Evolutionary conservation across 2,113 vertebrate genomes (phyloP).

Genomic region (Phalacrocorax brasilianus): DNA sequence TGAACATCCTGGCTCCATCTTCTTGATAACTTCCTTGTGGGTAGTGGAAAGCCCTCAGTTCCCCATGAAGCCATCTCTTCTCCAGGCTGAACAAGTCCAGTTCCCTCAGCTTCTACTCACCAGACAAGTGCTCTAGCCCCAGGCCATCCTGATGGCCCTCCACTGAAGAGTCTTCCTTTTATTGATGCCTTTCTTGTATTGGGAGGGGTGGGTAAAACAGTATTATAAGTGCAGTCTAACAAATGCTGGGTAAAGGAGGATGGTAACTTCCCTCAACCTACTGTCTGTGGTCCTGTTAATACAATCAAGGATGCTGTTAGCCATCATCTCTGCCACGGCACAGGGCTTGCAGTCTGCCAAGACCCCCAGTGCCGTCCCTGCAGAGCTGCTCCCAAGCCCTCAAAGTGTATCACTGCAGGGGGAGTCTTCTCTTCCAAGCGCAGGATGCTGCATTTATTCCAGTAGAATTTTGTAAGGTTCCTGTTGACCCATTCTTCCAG

Average conservation of each 20-base stretch:
- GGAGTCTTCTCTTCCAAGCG: neutral
- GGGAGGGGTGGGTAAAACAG: neutral
- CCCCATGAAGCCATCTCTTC: neutral
- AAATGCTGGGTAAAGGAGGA: neutral
- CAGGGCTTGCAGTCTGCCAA: neutral
- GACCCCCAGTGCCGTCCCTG: neutral
- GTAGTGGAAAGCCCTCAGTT: neutral
- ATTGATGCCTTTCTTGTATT: neutral
- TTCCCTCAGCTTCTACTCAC: neutral
- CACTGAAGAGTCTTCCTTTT: neutral
- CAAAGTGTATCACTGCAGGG: neutral
- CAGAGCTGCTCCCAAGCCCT: neutral
- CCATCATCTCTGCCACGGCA: neutral
- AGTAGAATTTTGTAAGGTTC: neutral
- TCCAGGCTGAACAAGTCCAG: neutral
- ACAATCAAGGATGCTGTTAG: neutral
- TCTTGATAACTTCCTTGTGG: neutral
- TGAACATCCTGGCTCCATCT: neutral
- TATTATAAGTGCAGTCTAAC: neutral
- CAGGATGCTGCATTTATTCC: neutral
- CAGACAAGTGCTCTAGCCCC: neutral
- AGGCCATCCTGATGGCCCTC: neutral
- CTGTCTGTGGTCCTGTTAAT: neutral
- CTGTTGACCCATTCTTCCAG: neutral
- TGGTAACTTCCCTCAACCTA: neutral